phyloP scores from a whole-genome alignment of 2,797 vertebrate species.

The Manis pentadactyla region DNA sequence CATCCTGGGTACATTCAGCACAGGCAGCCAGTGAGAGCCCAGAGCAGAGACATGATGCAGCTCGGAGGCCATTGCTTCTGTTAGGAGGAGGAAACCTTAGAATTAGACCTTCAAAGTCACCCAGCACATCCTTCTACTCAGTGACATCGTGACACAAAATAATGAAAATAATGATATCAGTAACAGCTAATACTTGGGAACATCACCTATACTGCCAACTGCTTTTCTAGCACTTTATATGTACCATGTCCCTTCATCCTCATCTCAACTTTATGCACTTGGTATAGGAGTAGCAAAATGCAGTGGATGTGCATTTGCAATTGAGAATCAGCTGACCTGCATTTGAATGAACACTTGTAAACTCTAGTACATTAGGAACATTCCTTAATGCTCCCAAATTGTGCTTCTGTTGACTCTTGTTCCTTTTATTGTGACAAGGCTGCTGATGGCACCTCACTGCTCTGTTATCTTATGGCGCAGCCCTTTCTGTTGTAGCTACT shows the following conservation, averaged over 20 bases:
- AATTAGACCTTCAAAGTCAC: not conserved
- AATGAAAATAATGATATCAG: not conserved
- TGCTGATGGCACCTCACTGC: accelerated
- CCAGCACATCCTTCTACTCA: not conserved
- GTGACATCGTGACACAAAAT: not conserved
- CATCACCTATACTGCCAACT: not conserved
- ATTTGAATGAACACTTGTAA: not conserved
- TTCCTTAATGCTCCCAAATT: not conserved
- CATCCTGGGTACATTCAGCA: accelerated
- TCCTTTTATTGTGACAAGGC: not conserved
- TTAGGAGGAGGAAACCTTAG: not conserved
- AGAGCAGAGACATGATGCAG: not conserved
- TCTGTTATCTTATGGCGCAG: accelerated
- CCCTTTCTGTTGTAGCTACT: not conserved
- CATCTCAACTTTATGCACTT: not conserved
- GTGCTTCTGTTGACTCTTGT: not conserved
- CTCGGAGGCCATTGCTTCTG: not conserved
- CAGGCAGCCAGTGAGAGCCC: not conserved
- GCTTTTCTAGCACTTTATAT: not conserved
- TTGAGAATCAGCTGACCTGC: not conserved
- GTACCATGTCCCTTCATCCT: not conserved
- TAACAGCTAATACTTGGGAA: not conserved
- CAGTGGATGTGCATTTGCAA: not conserved
- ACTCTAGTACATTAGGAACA: not conserved
- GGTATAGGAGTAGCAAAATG: not conserved